Conservation (phyloP, 2,888 invertebrate species). For the Amiota minor region DNA sequence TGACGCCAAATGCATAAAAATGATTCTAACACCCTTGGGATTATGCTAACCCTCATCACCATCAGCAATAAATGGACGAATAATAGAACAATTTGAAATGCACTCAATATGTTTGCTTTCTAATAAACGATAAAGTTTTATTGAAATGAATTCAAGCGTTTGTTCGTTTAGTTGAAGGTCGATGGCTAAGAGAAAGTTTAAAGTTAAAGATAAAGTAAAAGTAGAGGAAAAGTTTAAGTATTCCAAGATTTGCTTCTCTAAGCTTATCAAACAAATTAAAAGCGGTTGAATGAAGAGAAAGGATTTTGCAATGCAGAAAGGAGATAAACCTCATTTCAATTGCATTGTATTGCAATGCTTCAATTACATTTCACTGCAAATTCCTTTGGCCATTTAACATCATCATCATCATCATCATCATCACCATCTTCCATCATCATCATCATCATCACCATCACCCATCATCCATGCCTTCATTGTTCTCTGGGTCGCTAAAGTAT, state of each 20-base stretch:
- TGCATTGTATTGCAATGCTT: constrained; percentile 44
- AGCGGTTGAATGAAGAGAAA: too few species aligned
- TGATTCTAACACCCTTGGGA: too few species aligned
- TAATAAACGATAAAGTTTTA: constrained; percentile 45
- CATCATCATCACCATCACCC: background rate
- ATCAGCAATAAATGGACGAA: constrained; percentile 16
- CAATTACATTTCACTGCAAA: constrained; percentile 64
- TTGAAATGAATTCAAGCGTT: constrained; percentile 62
- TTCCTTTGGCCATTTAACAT: background rate
- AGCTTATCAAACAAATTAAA: constrained; percentile 3
- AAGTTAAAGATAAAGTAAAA: background rate
- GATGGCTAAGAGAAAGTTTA: constrained; percentile 38
- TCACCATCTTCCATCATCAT: too few species aligned
- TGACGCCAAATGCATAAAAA: too few species aligned
- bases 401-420: too few species aligned
- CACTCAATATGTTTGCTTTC: constrained; percentile 8
- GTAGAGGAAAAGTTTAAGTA: background rate
- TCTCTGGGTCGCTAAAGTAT: background rate
- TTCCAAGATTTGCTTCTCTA: background rate
- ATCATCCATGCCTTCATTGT: background rate
- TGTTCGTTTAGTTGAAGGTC: constrained; percentile 58
- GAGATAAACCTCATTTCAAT: constrained; percentile 1
- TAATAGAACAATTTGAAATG: constrained; percentile 15
- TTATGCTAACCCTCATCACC: too few species aligned
- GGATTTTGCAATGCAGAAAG: too few species aligned